Percentiles rank a stretch among this genome's conserved stretches.
These are phyloP conservation scores for Microctenopoma steveboyesi DNA, from an alignment of 2,797 vertebrate genomes.

Conservation along the genomic window DNA sequence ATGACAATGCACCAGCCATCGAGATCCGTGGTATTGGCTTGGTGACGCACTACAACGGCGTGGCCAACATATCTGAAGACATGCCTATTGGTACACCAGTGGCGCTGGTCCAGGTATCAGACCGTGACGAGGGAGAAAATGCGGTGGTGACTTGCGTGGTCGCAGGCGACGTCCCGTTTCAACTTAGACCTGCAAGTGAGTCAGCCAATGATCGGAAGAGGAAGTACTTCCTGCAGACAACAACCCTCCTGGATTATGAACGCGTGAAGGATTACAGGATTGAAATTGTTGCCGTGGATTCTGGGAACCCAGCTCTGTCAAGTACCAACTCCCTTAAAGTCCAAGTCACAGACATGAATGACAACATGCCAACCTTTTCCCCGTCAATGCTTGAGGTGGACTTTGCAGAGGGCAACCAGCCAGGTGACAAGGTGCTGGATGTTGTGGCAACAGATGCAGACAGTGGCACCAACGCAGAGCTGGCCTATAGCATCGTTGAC, in stretches of 20 bases:
- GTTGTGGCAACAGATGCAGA: constrained; percentile 91
- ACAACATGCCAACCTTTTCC: constrained; percentile 92
- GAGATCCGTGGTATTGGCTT: constrained; percentile 95
- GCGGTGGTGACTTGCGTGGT: constrained; percentile 97
- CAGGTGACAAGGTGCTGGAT: constrained; percentile 88
- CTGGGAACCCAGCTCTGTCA: constrained; percentile 95
- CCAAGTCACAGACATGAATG: constrained; percentile 94
- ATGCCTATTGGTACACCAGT: constrained; percentile 93
- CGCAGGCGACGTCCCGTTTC: constrained; percentile 94
- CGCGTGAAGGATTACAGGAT: constrained; percentile 92
- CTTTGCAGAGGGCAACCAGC: constrained; percentile 92
- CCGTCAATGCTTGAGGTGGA: constrained; percentile 89
- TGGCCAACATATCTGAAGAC: constrained; percentile 97
- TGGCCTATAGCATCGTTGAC: constrained; percentile 89
- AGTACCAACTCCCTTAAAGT: constrained; percentile 97
- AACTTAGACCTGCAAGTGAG: constrained; percentile 92
- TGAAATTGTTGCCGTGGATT: constrained; percentile 96
- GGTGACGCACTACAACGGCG: constrained; percentile 92
- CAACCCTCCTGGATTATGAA: constrained; percentile 93
- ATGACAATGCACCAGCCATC: constrained; percentile 94
- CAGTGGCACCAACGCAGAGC: constrained; percentile 92
- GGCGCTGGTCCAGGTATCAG: constrained; percentile 95
- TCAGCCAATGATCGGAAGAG: constrained; percentile 93
- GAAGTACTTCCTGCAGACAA: constrained; percentile 97
- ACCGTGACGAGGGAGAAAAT: constrained; percentile 95